Base-by-base conservation (phyloP, 2,797 vertebrate genomes). In the Loriculus beryllinus region DNA sequence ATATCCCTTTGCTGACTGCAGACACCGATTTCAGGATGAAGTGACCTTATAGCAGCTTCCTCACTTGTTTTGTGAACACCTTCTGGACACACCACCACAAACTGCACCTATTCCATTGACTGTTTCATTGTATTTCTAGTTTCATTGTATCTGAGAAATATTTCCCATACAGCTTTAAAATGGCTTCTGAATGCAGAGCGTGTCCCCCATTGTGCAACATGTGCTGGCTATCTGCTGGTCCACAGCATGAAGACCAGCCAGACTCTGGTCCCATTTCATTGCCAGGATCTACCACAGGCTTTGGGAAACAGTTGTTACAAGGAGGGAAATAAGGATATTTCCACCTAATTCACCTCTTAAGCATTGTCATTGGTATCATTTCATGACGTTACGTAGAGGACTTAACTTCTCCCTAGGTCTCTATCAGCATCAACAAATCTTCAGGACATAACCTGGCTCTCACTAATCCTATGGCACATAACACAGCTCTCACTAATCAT, bases 381-480 rank as follows among this genome's bases (percentile, higher is more conserved):
- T 90, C 62, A 81, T 48, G 48, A 74, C 35, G 48, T 77, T 81
- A 71, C 7, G 21, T 10, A 33, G 57, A 67, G 69, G 69, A 74
- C 86, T 94, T 90, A 91, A 88, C 43, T 64, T 93, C 65, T 78
- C 83, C 77, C 69, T 18, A 26, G 28, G 69, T 39, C 54, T 94
- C 69, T 86, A 71, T 83, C 88, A 88, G 88, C 86, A 82, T 9
- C 33, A 70, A 8, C 45, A 42, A 21, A 4, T 3, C 63, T 11
- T 33, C 72, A 39, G 42, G 60, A 42, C 33, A 86, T 49, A 70
- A 45, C 5, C 14, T 3, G 2, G 4, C 33, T 49, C 62, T 33
- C 39, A 3, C 20, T 49, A 35, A 74, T 28, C 22, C 29, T 40
- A 6, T 0, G 5, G 35, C 10, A 12, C 40, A 17, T 0, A 6